Evolutionary conservation across 64 coral and sea anemone species (phyloP), one percentile per base, ranked within the genome.

Genomic region (Orbicella faveolata): DNA sequence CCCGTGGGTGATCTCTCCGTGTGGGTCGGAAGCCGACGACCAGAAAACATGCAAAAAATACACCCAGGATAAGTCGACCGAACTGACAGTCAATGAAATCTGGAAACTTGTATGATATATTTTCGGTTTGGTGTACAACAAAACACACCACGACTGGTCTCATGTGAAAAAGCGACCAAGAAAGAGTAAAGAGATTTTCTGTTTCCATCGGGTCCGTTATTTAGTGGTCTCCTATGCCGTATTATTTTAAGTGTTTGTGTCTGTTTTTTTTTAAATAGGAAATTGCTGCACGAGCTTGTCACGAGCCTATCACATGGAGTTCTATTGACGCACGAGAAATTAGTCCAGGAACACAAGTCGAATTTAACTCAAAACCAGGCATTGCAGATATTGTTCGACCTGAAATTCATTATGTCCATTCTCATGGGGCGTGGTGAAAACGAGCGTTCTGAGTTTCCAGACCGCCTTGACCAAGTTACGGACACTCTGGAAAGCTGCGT

Each of bases 351-450:
- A 20, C 62, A 92, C 55, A 80, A 93, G 30, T 39, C 79, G 39
- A 90, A 36, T 74, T 59, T 99, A 9, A 87, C 94, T 77, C 96
- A 99, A 68, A 93, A 93, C 65, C 85, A 89, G 52, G 94, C 96
- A 16, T 91, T 99, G 14, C 96, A 99, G 66, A 36, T 80, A 57
- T 66, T 95, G 21, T 99, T 99, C 88, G 96, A 99, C 74, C 80
- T 99, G 26, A 95, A 91, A 57, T 95, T 99, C 64, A 63, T 99
- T 34, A 80, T 80, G 5, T 68, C 96, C 2, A 95, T 99, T 63
- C 75, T 99, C 12, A 89, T 77, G 5, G 94, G 94, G 21, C 85
- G 80, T 70, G 57, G 64, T 23, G 91, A 99, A 3, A 74, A 66
- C 63, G 87, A 83, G n/a, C 61, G 72, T 72, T 84, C 83, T 16